These are phyloP conservation scores for Xenus cinereus DNA, from an alignment of 2,113 vertebrate genomes.

Conservation along the genomic window DNA sequence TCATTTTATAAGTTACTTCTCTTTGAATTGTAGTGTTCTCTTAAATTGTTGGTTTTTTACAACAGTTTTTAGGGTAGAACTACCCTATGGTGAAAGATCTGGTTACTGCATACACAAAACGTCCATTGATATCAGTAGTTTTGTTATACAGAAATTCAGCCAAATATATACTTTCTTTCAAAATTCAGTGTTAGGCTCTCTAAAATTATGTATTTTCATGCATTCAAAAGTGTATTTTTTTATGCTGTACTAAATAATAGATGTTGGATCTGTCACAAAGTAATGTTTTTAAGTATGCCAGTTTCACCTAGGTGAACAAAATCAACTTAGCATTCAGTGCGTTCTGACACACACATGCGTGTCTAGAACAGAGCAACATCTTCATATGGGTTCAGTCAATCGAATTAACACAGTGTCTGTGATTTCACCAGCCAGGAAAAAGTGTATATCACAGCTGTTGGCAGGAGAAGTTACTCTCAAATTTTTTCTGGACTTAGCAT, in stretches of 20 bases:
- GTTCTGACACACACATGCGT: rapidly evolving
- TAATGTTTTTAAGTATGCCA: neutral
- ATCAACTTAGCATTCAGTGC: neutral
- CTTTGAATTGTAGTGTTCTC: neutral
- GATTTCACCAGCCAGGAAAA: neutral
- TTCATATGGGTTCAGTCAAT: neutral
- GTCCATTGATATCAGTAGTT: neutral
- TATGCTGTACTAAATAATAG: neutral
- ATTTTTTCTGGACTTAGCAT: neutral
- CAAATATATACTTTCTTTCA: neutral
- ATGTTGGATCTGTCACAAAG: neutral
- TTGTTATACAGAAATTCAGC: neutral
- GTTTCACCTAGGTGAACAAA: neutral
- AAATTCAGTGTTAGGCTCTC: neutral
- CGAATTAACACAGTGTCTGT: neutral
- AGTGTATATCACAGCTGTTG: neutral
- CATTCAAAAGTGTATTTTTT: neutral
- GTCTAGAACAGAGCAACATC: neutral
- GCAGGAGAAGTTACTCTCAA: neutral
- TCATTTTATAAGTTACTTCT: neutral
- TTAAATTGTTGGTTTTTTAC: neutral
- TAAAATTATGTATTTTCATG: neutral
- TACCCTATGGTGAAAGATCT: neutral
- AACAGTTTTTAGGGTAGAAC: neutral
- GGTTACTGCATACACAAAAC: neutral